Evolutionary conservation across 2,113 vertebrate genomes (phyloP).

Genomic region (Mus pahari): DNA sequence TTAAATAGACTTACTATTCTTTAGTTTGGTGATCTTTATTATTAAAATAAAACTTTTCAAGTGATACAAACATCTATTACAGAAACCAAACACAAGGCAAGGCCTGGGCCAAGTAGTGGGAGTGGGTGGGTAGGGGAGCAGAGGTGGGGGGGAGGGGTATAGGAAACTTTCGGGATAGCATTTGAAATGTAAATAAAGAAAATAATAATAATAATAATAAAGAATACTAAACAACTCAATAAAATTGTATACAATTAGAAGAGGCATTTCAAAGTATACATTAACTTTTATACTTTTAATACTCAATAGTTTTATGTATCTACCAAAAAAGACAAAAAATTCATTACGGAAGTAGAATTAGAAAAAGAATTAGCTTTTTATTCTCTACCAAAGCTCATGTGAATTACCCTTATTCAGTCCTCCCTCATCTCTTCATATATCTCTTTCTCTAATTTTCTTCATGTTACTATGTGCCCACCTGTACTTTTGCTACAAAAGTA

Average conservation of each 20-base stretch:
- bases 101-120: no score
- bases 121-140: no score
- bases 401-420: not conserved
- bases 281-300: not conserved
- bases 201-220: no score
- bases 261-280: not conserved
- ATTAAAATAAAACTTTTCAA: not conserved
- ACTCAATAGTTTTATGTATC: not conserved
- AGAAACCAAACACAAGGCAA: not conserved
- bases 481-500: not conserved
- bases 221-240: not conserved
- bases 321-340: not conserved
- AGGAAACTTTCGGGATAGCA: no score
- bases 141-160: no score
- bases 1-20: not conserved
- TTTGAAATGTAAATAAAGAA: no score
- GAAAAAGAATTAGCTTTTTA: not conserved
- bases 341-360: not conserved
- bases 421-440: not conserved
- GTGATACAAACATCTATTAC: not conserved
- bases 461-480: not conserved
- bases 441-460: not conserved
- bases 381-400: not conserved
- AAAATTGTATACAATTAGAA: not conserved
- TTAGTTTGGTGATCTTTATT: not conserved